Percentiles rank a stretch among this genome's conserved stretches.
Evolutionary conservation across 2,888 invertebrate genomes (phyloP).

Genomic region (Cataglyphis albicans): DNA sequence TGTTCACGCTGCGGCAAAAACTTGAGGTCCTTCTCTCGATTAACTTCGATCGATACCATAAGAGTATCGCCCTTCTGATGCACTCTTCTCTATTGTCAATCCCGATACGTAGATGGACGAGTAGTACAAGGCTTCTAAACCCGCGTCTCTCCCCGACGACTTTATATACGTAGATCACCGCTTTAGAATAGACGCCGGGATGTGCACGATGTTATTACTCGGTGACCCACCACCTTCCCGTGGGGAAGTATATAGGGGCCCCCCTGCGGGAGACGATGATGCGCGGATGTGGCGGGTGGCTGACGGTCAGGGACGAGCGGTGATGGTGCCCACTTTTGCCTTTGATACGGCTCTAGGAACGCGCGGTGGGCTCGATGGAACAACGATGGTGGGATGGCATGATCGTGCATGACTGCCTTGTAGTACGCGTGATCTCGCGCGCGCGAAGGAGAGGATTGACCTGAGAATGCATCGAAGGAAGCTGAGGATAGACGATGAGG

Average conservation of each 20-base stretch:
- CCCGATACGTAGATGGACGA: constrained; percentile 81
- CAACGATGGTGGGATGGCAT: constrained; percentile 65
- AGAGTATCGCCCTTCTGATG: not conserved
- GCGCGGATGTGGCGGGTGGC: constrained; percentile 60
- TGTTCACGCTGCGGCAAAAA: constrained; percentile 5
- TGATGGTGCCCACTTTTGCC: constrained; percentile 70
- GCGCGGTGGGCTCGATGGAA: not conserved
- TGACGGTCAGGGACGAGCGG: constrained; percentile 47
- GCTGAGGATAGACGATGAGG: constrained; percentile 61
- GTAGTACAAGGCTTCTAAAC: constrained; percentile 83
- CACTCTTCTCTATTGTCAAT: constrained; percentile 38
- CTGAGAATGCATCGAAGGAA: constrained; percentile 60
- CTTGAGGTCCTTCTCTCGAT: constrained; percentile 13
- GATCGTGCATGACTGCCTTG: constrained; percentile 57
- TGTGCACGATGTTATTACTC: constrained; percentile 55
- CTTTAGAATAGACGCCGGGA: constrained; percentile 76
- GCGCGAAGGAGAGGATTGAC: constrained; percentile 68
- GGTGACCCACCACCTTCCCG: constrained; percentile 78
- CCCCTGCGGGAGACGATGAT: constrained; percentile 4
- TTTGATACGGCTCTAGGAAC: constrained; percentile 61
- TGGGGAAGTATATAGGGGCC: constrained; percentile 63
- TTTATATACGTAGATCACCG: constrained; percentile 85
- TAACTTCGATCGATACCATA: constrained; percentile 13
- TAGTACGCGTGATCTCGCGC: constrained; percentile 60
- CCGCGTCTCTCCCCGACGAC: constrained; percentile 83